Percentiles rank a stretch among this genome's conserved stretches.
phyloP scores from a whole-genome alignment of 1,140 invertebrate genomes.

The Drosophila kepulauana region DNA sequence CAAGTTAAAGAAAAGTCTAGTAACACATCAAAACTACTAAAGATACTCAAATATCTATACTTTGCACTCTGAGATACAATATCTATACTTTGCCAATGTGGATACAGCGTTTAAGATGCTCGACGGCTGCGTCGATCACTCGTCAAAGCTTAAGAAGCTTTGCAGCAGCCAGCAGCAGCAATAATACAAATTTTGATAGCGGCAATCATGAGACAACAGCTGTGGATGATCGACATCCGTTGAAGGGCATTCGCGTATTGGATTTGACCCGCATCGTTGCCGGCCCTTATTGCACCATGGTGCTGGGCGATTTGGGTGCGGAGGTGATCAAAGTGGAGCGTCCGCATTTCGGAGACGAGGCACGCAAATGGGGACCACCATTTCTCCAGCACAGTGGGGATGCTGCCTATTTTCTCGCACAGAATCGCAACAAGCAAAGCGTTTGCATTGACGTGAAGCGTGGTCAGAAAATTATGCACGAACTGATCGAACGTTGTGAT shows the following conservation, averaged over 20 bases:
- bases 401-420: conserved; percentile 93
- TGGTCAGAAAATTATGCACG: conserved; percentile 91
- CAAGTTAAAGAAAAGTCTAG: conserved; percentile 6
- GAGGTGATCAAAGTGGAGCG: conserved; percentile 97
- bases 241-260: conserved; percentile 89
- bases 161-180: conserved; percentile 46
- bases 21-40: not conserved
- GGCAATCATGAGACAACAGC: conserved; percentile 1
- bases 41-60: not conserved
- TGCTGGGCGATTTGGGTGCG: conserved; percentile 96
- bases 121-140: not conserved
- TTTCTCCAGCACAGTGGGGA: conserved; percentile 90
- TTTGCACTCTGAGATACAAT: not conserved
- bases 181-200: conserved; percentile 18
- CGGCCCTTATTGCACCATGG: conserved; percentile 96
- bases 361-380: conserved; percentile 96
- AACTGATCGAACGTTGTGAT: conserved; percentile 92
- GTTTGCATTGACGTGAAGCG: conserved; percentile 94
- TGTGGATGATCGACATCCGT: conserved; percentile 61
- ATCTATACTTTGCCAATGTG: conserved; percentile 11
- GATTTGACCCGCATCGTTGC: conserved; percentile 94
- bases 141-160: conserved; percentile 68
- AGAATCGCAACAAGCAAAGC: conserved; percentile 99
- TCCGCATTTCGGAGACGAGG: conserved; percentile 91
- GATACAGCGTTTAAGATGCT: conserved; percentile 9